Evolutionary conservation across 1,140 invertebrate genomes (phyloP), one percentile per base, ranked within the genome.

Genomic region (Sweltsa coloradensis): DNA sequence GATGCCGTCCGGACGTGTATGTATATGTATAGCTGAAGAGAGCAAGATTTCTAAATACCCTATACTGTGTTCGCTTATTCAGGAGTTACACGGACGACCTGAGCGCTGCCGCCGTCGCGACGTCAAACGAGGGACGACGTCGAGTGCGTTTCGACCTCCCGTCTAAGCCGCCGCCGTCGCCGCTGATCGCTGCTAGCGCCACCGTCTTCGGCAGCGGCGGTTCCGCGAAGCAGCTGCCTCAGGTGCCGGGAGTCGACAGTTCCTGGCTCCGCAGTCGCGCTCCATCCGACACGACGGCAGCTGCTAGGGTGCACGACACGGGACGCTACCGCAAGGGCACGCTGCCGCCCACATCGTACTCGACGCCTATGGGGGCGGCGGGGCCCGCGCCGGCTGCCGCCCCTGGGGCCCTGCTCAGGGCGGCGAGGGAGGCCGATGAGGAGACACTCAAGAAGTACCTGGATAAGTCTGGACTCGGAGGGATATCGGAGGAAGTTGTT

Each of bases 361-460:
- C 24, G n/a, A 48, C 25, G 19, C 23, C 22, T n/a, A 37, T 18
- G 19, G 23, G 6, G 3, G 41, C 49, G 11, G 14, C 43, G 23
- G 22, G 14, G 29, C 16, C 34, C 43, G 22, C n/a, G 42, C 13
- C 22, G 18, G 24, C 29, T 18, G 26, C 26, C 16, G 49, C 44
- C 31, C 23, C 27, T 26, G 19, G 40, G 46, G 56, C 52, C 9
- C 53, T 63, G 3, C 53, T 65, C 14, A 51, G 55, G 40, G 63
- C 63, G 5, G 62, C 62, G 19, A 56, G 60, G 34, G 63, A 65
- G 51, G 61, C 56, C 5, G 63, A 65, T 34, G 63, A 65, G 39
- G 14, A 36, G 4, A 31, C 43, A n/a, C 43, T 39, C 26, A 14
- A n/a, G n/a, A n/a, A n/a, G 14, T n/a, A n/a, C 19, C 37, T 7